Conservation (phyloP, 2,113 vertebrate genomes). For the Melospiza melodia region DNA sequence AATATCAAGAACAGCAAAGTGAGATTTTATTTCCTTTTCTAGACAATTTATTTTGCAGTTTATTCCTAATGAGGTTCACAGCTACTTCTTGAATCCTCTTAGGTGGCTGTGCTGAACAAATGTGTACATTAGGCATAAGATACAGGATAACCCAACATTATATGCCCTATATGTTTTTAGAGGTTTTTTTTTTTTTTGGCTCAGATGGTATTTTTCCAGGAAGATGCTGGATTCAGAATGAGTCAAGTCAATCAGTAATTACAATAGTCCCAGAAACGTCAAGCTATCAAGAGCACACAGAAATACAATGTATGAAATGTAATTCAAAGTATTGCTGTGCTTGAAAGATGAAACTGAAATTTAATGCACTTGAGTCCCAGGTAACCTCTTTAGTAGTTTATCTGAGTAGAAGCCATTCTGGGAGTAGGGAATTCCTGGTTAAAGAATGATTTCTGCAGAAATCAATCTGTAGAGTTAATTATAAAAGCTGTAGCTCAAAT, state of each 20-base stretch:
- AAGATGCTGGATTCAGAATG: neutral
- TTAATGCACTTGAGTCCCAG: neutral
- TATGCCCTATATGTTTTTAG: neutral
- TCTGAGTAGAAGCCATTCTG: slow-evolving; percentile 4
- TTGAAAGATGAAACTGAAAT: slow-evolving; percentile 41
- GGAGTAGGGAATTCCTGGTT: slow-evolving; percentile 17
- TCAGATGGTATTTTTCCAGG: neutral
- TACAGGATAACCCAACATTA: neutral
- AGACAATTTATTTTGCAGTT: neutral
- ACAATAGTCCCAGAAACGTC: neutral
- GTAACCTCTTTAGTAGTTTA: slow-evolving; percentile 18
- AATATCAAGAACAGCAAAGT: neutral
- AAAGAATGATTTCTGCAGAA: slow-evolving; percentile 50
- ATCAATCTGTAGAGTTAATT: slow-evolving; percentile 57
- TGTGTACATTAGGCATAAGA: neutral
- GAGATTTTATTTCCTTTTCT: neutral
- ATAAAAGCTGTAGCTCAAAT: slow-evolving; percentile 14
- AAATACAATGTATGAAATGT: neutral
- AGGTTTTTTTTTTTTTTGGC: neutral
- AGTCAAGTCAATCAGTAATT: slow-evolving; percentile 17
- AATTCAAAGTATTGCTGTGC: slow-evolving; percentile 9
- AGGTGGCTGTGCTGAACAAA: neutral
- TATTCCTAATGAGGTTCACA: neutral
- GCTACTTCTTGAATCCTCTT: neutral
- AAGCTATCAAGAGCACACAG: neutral